Evolutionary conservation across 2,888 invertebrate genomes (phyloP).

Genomic region (Ceraclea dissimilis): DNA sequence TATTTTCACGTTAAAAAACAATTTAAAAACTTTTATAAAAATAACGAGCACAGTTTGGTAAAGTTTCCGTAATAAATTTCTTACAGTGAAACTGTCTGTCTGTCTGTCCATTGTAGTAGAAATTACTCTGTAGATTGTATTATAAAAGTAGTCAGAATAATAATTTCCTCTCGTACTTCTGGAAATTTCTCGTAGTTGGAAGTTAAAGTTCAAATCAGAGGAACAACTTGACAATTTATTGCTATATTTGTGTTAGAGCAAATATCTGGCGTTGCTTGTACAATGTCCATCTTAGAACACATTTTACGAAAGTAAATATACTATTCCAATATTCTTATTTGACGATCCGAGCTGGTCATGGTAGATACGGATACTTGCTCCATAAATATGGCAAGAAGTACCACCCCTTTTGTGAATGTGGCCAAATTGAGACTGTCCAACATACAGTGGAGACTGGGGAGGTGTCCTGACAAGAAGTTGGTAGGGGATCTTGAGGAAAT

Average conservation of each 20-base stretch:
- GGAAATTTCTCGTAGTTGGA: neutral
- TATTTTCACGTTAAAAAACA: too few relatives aligned
- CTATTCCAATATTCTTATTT: too few relatives aligned
- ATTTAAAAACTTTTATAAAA: neutral
- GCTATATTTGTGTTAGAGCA: neutral
- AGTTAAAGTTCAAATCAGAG: constrained; percentile 1
- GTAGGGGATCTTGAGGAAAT: too few relatives aligned
- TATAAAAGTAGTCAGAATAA: neutral
- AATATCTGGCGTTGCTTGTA: neutral
- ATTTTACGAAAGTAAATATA: too few relatives aligned
- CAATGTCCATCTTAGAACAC: neutral
- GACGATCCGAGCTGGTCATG: too few relatives aligned
- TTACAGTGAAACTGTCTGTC: constrained; percentile 1
- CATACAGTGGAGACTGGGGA: too few relatives aligned
- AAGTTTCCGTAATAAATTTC: neutral
- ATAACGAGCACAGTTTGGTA: neutral
- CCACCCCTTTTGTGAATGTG: too few relatives aligned
- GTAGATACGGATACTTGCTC: too few relatives aligned
- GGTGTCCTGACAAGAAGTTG: too few relatives aligned
- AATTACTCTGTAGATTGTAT: neutral
- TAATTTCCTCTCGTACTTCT: too few relatives aligned
- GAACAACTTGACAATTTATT: constrained; percentile 1
- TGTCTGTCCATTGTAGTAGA: neutral
- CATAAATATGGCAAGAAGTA: too few relatives aligned
- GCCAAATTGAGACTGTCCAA: too few relatives aligned